Conservation (phyloP, 2,113 vertebrate genomes). For the Entelurus aequoreus region DNA sequence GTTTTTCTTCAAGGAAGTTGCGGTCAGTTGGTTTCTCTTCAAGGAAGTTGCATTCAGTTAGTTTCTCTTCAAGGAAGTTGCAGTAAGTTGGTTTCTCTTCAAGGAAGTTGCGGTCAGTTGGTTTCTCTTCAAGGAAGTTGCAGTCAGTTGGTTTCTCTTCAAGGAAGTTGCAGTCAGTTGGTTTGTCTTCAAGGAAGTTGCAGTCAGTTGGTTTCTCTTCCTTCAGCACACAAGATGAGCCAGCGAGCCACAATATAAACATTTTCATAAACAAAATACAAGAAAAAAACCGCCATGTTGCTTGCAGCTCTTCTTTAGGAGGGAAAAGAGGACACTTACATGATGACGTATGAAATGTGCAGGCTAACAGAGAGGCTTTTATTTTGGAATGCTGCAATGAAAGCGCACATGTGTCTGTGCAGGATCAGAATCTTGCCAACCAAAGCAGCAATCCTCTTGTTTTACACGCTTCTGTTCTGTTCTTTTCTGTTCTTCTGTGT, state of each 20-base stretch:
- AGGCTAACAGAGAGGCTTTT: background rate
- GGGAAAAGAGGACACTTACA: conserved; percentile 8
- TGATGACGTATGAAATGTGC: background rate
- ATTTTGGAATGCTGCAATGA: background rate
- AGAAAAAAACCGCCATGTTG: background rate
- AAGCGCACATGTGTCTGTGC: background rate
- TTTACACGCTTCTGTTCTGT: background rate
- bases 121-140: too few relatives aligned
- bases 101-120: too few relatives aligned
- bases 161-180: too few relatives aligned
- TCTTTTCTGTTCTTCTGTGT: conserved; percentile 43
- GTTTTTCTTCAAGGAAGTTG: too few relatives aligned
- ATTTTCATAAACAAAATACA: background rate
- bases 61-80: too few relatives aligned
- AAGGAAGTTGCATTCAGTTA: too few relatives aligned
- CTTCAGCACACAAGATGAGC: background rate
- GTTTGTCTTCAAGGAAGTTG: too few relatives aligned
- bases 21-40: too few relatives aligned
- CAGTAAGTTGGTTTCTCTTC: too few relatives aligned
- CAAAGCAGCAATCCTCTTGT: background rate
- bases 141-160: too few relatives aligned
- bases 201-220: too few relatives aligned
- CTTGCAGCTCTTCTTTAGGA: conserved; percentile 21
- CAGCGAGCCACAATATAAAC: background rate
- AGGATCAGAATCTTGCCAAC: background rate